Evolutionary conservation across 2,888 invertebrate genomes (phyloP), one percentile per base, ranked within the genome.

Genomic region (Orthosia cruda): DNA sequence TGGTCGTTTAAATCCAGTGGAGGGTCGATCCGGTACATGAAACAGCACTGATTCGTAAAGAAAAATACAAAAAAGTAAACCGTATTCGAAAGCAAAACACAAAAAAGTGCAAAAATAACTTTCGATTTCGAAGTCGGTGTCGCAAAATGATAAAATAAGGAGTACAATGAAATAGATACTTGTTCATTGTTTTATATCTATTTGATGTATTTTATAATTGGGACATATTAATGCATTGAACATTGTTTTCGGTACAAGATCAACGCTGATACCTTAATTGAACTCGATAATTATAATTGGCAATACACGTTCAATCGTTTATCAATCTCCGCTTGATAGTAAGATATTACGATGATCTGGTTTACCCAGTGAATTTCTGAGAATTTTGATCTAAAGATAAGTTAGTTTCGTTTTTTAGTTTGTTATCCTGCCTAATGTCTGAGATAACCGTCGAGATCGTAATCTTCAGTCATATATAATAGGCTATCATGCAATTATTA

Each of bases 211-310:
- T 80, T 83, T 62, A 26, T 67, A 58, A 69, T 62, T 61, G 20
- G 16, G 45, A 63, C 45, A 58, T 68, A 59, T 49, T 63, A 55
- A 64, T 62, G 57, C 62, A 71, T 50, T 54, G 32, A 73, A 83
- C 62, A 75, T 75, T 73, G 72, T 26, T 72, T 69, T 71, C 58
- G 66, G 50, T 73, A 83, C 79, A 78, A 85, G 84, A 84, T 84
- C 72, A 65, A 76, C 57, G 69, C 69, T 59, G 86, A 84, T 86
- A 84, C 71, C 58, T 40, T 84, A 84, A 84, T 86, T 84, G 84
- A 76, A 86, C 71, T 69, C 69, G 83, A 86, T 84, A 86, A 84
- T 79, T 73, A 86, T 78, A 78, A 78, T 79, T 86, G 76, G 75
- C 83, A 83, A 84, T 86, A 86, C 71, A 83, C 72, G 71, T 79